Percentiles rank a stretch among this genome's conserved stretches.
phyloP scores from a whole-genome alignment of 2,888 invertebrate species.

The Elegia similella region DNA sequence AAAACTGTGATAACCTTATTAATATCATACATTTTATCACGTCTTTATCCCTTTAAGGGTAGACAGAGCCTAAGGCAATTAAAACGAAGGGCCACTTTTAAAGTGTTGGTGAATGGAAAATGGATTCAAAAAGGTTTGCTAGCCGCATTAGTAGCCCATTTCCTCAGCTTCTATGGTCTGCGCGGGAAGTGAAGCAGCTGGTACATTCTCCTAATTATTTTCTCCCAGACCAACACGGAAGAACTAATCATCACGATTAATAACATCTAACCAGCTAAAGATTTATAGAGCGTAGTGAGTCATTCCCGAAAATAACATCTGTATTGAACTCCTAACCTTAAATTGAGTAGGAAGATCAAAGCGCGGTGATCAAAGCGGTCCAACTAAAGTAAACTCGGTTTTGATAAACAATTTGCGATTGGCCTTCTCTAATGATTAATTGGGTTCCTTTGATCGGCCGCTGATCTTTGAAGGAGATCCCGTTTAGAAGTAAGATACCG shows the following conservation, averaged over 20 bases:
- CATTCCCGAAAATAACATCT: slow-evolving; percentile 12
- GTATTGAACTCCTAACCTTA: slow-evolving; percentile 15
- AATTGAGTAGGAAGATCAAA: slow-evolving; percentile 13
- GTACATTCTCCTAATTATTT: no score
- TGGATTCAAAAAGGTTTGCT: no score
- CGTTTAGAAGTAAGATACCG: not conserved
- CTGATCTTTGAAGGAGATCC: not conserved
- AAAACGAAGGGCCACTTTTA: no score
- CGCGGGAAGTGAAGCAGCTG: no score
- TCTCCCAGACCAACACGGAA: no score
- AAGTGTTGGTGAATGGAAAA: no score
- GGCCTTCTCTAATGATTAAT: slow-evolving; percentile 9
- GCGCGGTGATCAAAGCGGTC: slow-evolving; percentile 9
- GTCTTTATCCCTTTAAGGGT: no score
- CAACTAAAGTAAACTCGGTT: slow-evolving; percentile 5
- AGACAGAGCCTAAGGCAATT: no score
- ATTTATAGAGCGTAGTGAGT: not conserved
- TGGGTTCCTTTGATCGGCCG: slow-evolving; percentile 11
- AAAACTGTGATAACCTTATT: no score
- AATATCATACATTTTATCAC: no score
- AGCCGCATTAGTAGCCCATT: no score
- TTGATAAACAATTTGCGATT: slow-evolving; percentile 11
- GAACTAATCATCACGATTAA: not conserved
- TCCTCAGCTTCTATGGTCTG: no score
- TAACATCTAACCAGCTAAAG: not conserved